Evolutionary conservation across 2,888 invertebrate genomes (phyloP), one percentile per base, ranked within the genome.

Genomic region (Leptinotarsa rubiginosa): DNA sequence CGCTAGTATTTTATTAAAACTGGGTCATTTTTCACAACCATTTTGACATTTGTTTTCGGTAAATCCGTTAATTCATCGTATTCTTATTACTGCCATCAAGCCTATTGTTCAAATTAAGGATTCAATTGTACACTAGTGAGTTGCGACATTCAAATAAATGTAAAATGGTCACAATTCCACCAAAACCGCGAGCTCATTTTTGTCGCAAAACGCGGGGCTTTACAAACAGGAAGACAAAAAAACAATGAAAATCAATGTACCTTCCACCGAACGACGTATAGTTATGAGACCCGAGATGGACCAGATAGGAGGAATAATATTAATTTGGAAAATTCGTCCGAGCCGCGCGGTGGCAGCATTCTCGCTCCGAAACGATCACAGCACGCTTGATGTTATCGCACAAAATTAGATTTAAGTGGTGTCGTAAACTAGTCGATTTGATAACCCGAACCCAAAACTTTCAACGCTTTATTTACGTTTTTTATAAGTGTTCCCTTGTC

Each of bases 381-480:
- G 79, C 79, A 80, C 81, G 81, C 80, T 78, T 78, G 81, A 81
- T 84, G 81, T 84, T 80, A 82, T 85, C 84, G 81, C 62, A 62
- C 78, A 79, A 83, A 84, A 85, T 85, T 85, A 84, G 83, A 85
- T 84, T 85, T 84, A 83, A 85, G 84, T 83, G 82, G 83, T 83
- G 83, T 84, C 84, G 82, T 85, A 85, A 85, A 85, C 82, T 83
- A 80, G 82, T 83, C 81, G 80, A 84, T 84, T 84, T 85, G 84
- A 85, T 84, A 83, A 83, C 83, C 80, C 66, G 69, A 66, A 66
- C 76, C 75, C 73, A 68, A 76, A 76, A 76, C 67, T 75, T 75
- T 79, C 77, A 75, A 76, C 75, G 73, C 73, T 69, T 73, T 68
- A 64, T 56, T 56, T 56, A 56, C 75, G 73, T 69, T 69, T 47